These are phyloP conservation scores for Megastigmus dorsalis DNA, from an alignment of 2,888 invertebrate species.

Conservation along the genomic window DNA sequence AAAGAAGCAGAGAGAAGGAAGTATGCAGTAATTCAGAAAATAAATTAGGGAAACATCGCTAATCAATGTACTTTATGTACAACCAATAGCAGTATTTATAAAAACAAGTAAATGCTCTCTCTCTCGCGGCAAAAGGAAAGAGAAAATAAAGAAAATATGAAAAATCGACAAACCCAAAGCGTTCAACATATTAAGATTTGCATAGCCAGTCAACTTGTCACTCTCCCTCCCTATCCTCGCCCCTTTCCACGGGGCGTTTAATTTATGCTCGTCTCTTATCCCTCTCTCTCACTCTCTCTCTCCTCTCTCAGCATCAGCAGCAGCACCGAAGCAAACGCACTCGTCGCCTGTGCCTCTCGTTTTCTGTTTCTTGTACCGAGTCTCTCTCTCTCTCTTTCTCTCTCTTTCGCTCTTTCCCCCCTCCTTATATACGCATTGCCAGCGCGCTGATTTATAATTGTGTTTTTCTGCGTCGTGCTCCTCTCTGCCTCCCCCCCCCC, in stretches of 20 bases:
- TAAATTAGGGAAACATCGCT: constrained; percentile 44
- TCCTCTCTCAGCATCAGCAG: constrained; percentile 9
- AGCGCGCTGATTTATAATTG: constrained; percentile 60
- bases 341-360: constrained; percentile 36
- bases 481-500: constrained; percentile 36
- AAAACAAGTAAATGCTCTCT: constrained; percentile 37
- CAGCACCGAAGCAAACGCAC: too few species aligned
- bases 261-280: constrained; percentile 58
- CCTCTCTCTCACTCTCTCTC: constrained; percentile 26
- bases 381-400: neutral
- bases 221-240: constrained; percentile 33
- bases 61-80: constrained; percentile 45
- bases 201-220: constrained; percentile 56
- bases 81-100: constrained; percentile 33
- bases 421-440: constrained; percentile 16
- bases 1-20: too few species aligned
- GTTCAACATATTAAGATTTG: constrained; percentile 49
- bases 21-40: too few species aligned
- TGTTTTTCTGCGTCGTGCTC: constrained; percentile 55
- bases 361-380: constrained; percentile 37
- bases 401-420: constrained; percentile 12
- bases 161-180: constrained; percentile 9
- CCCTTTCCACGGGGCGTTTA: constrained; percentile 17
- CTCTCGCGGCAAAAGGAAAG: neutral
- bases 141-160: neutral